Conservation (phyloP, 1,140 invertebrate genomes). For the Cydia amplana region DNA sequence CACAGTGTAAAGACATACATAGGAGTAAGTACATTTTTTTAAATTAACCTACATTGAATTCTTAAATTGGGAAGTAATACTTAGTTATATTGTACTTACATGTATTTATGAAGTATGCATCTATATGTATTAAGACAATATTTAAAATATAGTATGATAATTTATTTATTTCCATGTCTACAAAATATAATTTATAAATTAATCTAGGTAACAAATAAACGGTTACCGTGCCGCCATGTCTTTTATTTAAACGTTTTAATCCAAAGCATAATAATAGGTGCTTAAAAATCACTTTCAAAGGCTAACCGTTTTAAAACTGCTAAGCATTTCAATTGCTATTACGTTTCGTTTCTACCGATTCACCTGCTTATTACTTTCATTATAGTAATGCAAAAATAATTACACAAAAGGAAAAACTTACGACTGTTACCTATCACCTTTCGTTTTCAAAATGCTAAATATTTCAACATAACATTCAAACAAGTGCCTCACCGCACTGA, state of each 20-base stretch:
- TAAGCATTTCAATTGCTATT: neutral
- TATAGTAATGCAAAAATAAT: slow-evolving; percentile 31
- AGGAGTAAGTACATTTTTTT: too few species aligned
- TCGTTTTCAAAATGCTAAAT: slow-evolving; percentile 3
- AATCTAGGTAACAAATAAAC: neutral
- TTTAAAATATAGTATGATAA: too few species aligned
- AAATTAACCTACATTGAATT: too few species aligned
- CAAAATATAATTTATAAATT: too few species aligned
- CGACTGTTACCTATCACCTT: neutral
- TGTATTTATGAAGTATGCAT: too few species aligned
- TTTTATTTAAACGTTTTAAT: neutral
- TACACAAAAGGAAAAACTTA: slow-evolving; percentile 4
- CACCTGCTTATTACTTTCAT: slow-evolving; percentile 23
- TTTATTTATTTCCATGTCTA: too few species aligned
- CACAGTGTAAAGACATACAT: too few species aligned
- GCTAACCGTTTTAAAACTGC: slow-evolving; percentile 22
- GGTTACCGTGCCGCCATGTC: neutral
- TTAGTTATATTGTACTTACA: too few species aligned
- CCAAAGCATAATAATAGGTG: neutral
- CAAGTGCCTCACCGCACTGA: neutral
- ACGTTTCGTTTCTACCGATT: slow-evolving; percentile 12
- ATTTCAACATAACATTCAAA: neutral
- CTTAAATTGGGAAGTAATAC: too few species aligned
- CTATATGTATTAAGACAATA: too few species aligned
- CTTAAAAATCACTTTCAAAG: slow-evolving; percentile 27